Conservation (phyloP, 2,113 vertebrate species). For the Myxocyprinus asiaticus region DNA sequence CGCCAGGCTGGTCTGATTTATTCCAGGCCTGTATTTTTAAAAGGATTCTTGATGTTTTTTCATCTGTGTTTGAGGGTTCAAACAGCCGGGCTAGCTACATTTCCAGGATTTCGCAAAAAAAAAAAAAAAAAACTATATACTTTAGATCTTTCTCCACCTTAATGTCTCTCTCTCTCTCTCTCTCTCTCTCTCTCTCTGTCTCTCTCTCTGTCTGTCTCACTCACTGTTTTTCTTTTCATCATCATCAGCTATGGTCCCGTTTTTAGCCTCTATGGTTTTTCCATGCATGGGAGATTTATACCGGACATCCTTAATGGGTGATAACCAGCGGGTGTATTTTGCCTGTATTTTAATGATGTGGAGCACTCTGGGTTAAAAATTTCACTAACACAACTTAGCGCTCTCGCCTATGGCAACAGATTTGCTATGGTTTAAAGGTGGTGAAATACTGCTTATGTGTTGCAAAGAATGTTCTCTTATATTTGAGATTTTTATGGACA, state of each 20-base stretch:
- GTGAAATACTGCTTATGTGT: slow-evolving; percentile 7
- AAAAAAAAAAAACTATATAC: slow-evolving; percentile 46
- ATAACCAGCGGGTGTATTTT: slow-evolving; percentile 40
- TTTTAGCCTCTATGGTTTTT: slow-evolving; percentile 43
- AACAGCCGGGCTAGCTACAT: slow-evolving; percentile 35
- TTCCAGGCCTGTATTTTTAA: slow-evolving; percentile 46
- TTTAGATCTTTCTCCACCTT: slow-evolving; percentile 32
- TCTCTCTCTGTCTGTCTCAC: slow-evolving; percentile 27
- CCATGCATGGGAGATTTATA: slow-evolving; percentile 49
- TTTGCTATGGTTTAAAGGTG: slow-evolving; percentile 20
- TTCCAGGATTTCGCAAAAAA: slow-evolving; percentile 56
- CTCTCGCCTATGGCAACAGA: slow-evolving; percentile 5
- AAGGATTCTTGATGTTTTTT: slow-evolving; percentile 51
- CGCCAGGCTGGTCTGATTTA: slow-evolving; percentile 44
- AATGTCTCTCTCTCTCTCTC: slow-evolving; percentile 25
- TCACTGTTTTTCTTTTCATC: slow-evolving; percentile 20
- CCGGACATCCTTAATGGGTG: slow-evolving; percentile 47
- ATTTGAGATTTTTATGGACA: background rate
- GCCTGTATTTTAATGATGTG: slow-evolving; percentile 38
- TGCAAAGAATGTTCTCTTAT: slow-evolving; percentile 19
- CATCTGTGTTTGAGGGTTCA: slow-evolving; percentile 50
- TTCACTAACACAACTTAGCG: background rate
- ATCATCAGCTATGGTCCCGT: slow-evolving; percentile 16
- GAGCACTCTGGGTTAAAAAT: slow-evolving; percentile 7
- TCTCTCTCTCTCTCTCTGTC: slow-evolving; percentile 9